phyloP scores from a whole-genome alignment of 1,140 invertebrate genomes.

The Ceratina calcarata region DNA sequence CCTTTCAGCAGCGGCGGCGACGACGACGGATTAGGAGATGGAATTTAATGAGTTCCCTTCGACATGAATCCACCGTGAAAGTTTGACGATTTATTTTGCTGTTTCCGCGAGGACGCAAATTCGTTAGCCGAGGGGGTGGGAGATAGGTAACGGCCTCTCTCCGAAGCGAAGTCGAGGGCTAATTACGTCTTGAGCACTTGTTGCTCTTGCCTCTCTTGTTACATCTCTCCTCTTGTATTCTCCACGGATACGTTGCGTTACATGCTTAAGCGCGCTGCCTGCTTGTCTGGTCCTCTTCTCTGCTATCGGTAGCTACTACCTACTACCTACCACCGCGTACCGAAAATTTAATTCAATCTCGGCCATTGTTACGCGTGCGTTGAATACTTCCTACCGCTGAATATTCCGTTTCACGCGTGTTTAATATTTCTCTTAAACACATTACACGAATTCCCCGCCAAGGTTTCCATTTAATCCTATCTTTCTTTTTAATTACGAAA shows the following conservation, averaged over 20 bases:
- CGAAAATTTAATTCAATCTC: constrained; percentile 16
- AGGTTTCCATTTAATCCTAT: no score
- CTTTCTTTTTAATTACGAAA: no score
- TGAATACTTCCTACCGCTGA: no score
- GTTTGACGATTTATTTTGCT: constrained; percentile 42
- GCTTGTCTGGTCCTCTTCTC: neutral
- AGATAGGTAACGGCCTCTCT: constrained; percentile 38
- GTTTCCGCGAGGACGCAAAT: constrained; percentile 40
- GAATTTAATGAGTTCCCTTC: constrained; percentile 31
- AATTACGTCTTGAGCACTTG: constrained; percentile 64
- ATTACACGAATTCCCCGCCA: no score
- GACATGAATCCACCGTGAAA: constrained; percentile 1
- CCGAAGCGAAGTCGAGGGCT: constrained; percentile 52
- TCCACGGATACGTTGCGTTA: constrained; percentile 25
- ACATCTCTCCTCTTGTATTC: constrained; percentile 43
- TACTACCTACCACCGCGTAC: no score
- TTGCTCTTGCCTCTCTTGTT: constrained; percentile 62
- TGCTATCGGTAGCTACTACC: constrained; percentile 8
- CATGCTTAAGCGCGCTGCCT: constrained; percentile 9
- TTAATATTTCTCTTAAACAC: no score
- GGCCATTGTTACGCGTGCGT: neutral
- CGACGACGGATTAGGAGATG: neutral
- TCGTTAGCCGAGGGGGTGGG: constrained; percentile 34
- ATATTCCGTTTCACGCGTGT: no score
- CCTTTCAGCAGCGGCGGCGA: no score